These are phyloP conservation scores for Trissolcus japonicus DNA, from an alignment of 2,888 invertebrate species.

Conservation along the genomic window DNA sequence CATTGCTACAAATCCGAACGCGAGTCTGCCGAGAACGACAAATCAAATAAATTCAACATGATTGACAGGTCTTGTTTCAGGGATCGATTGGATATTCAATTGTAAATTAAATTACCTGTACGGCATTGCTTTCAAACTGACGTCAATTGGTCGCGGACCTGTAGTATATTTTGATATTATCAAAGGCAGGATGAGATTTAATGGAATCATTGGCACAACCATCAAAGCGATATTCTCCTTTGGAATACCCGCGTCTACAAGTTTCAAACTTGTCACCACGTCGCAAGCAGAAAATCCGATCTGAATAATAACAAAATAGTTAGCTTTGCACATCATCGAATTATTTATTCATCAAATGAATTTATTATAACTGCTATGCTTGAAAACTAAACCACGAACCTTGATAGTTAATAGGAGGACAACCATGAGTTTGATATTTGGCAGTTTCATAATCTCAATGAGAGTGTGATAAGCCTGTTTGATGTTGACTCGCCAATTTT, in stretches of 20 bases:
- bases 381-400: constrained; percentile 76
- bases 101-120: constrained; percentile 77
- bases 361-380: not conserved
- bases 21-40: constrained; percentile 79
- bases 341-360: not conserved
- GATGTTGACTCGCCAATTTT: constrained; percentile 77
- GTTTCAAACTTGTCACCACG: constrained; percentile 94
- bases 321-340: constrained; percentile 14
- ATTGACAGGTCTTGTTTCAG: not conserved
- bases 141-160: constrained; percentile 91
- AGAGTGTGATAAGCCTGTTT: constrained; percentile 89
- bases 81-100: too few species aligned
- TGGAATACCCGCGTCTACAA: constrained; percentile 97
- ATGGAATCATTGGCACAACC: constrained; percentile 94
- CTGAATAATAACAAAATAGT: constrained; percentile 75
- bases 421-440: constrained; percentile 87
- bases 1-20: constrained; percentile 90
- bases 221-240: constrained; percentile 95
- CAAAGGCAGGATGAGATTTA: constrained; percentile 94
- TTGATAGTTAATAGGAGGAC: constrained; percentile 92
- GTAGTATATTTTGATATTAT: constrained; percentile 89
- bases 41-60: not conserved
- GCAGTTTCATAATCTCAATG: constrained; percentile 88
- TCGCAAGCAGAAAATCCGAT: constrained; percentile 97
- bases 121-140: constrained; percentile 93